Base-by-base conservation (phyloP, 2,113 vertebrate species). In the Pelobates fuscus region DNA sequence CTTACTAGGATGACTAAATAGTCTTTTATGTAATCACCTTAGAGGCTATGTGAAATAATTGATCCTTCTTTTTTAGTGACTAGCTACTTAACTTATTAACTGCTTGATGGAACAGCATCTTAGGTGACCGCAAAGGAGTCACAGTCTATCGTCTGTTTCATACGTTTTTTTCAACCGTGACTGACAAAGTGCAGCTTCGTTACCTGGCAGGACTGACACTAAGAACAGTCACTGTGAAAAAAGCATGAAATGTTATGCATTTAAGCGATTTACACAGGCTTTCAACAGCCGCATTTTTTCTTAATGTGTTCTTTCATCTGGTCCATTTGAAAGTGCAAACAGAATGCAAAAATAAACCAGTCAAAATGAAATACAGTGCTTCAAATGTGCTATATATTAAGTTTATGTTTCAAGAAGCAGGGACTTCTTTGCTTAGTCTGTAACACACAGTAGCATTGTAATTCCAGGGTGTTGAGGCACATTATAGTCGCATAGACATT, bases 261-360 rank as follows among this genome's bases (percentile, higher is more conserved):
- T 70, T 79, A 79, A 76, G 72, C 79, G 55, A 76, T 81, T 74
- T 72, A 44, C 68, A 27, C 41, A 77, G 49, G 8, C 80, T 57
- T 76, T 80, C 55, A 75, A 77, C 66, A 82, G 64, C 24, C 52
- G 71, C 0, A 0, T 74, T 2, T 80, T 37, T 58, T 76, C 29
- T 4, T 49, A 49, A 2, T 1, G 37, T 70, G 0, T 66, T 60
- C 80, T 81, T 78, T 52, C 43, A 44, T 79, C 46, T 81, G 61
- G 61, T 80, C 1, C 73, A 37, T 30, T n/a, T 71, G 64, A 59
- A 46, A 70, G 18, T 70, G 67, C 1, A 5, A 81, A 74, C 20
- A 67, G 70, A 63, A 68, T 32, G 15, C 24, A 81, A 71, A 17
- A 63, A 10, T 18, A 49, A 79, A 78, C 69, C 57, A 67, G 20